Evolutionary conservation across 2,113 vertebrate species (phyloP).

Genomic region (Trematocara zebra): DNA sequence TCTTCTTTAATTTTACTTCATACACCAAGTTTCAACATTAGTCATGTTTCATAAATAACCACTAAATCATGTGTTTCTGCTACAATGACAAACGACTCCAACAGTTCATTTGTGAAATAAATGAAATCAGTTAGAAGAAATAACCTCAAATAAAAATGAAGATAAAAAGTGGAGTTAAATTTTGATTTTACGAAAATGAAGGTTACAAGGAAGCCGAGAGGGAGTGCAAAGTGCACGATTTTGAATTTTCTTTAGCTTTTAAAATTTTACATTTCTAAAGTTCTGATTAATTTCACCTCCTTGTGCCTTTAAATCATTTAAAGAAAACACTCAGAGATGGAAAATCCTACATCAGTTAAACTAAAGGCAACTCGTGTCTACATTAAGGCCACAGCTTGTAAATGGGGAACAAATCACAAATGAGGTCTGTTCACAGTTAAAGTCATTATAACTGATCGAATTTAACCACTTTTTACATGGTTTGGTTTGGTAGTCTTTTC

Average conservation of each 20-base stretch:
- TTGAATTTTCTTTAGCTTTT: not conserved
- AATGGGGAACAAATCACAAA: not conserved
- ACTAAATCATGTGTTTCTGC: not conserved
- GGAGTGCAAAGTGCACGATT: not conserved
- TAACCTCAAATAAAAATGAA: not conserved
- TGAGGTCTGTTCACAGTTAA: not conserved
- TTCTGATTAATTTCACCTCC: not conserved
- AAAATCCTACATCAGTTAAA: not conserved
- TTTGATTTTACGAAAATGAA: not conserved
- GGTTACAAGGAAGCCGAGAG: not conserved
- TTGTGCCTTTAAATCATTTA: not conserved
- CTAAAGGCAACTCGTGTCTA: not conserved
- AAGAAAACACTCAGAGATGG: not conserved
- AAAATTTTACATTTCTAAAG: not conserved
- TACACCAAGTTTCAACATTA: not conserved
- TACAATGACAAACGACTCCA: not conserved
- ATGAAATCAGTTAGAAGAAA: not conserved
- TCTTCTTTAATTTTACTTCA: not conserved
- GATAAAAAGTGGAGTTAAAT: not conserved
- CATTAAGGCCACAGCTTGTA: not conserved
- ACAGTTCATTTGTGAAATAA: not conserved
- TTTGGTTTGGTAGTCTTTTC: not conserved
- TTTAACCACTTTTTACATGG: not conserved
- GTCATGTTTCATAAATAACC: not conserved
- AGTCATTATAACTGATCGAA: not conserved